Evolutionary conservation across 1,140 invertebrate species (phyloP).

Genomic region (Calephelis virginiensis): DNA sequence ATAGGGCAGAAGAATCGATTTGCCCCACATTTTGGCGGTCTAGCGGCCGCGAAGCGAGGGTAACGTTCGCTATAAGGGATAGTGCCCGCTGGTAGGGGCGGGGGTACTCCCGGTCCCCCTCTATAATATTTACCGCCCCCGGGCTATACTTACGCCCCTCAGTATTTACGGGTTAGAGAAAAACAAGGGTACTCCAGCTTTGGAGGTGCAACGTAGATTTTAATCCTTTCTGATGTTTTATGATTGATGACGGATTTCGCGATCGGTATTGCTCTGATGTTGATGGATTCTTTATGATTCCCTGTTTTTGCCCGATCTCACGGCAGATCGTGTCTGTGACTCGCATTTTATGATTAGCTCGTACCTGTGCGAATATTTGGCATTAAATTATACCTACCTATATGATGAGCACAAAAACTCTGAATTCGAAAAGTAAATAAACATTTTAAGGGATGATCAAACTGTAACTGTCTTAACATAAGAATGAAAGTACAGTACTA

Average conservation of each 20-base stretch:
- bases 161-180: constrained; percentile 78
- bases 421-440: too few relatives aligned
- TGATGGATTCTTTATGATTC: constrained; percentile 73
- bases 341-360: constrained; percentile 48
- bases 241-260: constrained; percentile 76
- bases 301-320: constrained; percentile 39
- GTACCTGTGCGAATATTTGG: constrained; percentile 27
- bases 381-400: not conserved
- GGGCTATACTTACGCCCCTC: constrained; percentile 75
- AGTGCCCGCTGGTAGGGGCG: constrained; percentile 61
- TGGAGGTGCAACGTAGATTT: constrained; percentile 77
- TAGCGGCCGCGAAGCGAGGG: constrained; percentile 70
- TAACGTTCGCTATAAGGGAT: constrained; percentile 77
- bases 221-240: constrained; percentile 78
- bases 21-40: constrained; percentile 75
- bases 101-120: constrained; percentile 61
- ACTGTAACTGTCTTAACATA: too few relatives aligned
- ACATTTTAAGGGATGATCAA: too few relatives aligned
- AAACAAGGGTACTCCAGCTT: constrained; percentile 77
- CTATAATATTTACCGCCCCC: constrained; percentile 77
- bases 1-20: constrained; percentile 75
- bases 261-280: constrained; percentile 69
- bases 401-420: too few relatives aligned
- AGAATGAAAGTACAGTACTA: too few relatives aligned
- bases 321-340: constrained; percentile 46